Evolutionary conservation across 2,888 invertebrate species (phyloP).

Genomic region (Nesidiocoris tenuis): DNA sequence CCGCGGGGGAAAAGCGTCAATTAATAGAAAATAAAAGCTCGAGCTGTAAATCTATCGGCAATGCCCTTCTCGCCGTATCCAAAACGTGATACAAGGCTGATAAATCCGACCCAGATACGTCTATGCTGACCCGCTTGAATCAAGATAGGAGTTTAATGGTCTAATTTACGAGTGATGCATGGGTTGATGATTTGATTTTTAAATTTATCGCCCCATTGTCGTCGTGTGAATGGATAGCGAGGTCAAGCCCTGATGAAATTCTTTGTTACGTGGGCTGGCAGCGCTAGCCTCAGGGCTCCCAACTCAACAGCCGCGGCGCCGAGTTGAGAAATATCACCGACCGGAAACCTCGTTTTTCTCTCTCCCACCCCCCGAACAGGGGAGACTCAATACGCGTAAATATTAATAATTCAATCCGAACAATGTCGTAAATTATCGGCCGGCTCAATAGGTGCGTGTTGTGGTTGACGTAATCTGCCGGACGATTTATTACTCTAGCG

Average conservation of each 20-base stretch:
- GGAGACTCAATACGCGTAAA: neutral
- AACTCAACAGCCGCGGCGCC: neutral
- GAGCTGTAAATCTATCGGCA: constrained; percentile 37
- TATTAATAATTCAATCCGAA: neutral
- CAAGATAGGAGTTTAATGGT: constrained; percentile 41
- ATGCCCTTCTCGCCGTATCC: constrained; percentile 2
- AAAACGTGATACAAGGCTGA: constrained; percentile 29
- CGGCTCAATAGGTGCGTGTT: neutral
- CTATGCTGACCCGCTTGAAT: constrained; percentile 37
- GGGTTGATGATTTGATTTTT: constrained; percentile 42
- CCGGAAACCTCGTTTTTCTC: constrained; percentile 11
- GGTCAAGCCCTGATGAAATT: constrained; percentile 38
- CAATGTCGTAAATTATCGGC: neutral
- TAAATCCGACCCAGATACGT: constrained; percentile 45
- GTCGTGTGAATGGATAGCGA: constrained; percentile 39
- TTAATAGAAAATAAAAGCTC: constrained; percentile 43
- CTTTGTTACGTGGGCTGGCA: constrained; percentile 36
- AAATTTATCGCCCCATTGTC: constrained; percentile 41
- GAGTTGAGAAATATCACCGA: constrained; percentile 26
- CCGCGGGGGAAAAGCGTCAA: constrained; percentile 44
- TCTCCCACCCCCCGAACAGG: neutral
- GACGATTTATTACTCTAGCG: neutral
- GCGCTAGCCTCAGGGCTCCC: constrained; percentile 6
- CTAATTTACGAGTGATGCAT: constrained; percentile 43
- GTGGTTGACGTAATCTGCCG: neutral